Evolutionary conservation across 1,140 invertebrate species (phyloP), one percentile per base, ranked within the genome.

Genomic region (Augochlora pura): DNA sequence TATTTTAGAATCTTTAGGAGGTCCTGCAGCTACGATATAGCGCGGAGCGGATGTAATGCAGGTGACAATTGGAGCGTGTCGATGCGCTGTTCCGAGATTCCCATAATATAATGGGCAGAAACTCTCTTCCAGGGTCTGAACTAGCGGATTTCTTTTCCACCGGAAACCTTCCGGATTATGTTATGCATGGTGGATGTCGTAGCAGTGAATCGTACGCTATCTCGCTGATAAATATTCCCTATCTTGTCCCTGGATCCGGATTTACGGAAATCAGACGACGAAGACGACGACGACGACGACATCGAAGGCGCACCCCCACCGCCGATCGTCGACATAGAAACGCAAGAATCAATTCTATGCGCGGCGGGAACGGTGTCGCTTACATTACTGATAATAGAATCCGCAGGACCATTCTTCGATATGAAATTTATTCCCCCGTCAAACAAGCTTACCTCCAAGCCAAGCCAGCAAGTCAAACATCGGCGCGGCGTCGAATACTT

Each of bases 31-130:
- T 72, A 65, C 74, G 65, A 52, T 66, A 52, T 65, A 80, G 69
- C 68, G 57, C 38, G 18, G 42, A 27, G 65, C 62, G 39, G 63
- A 62, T 52, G 78, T 86, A 83, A 87, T 87, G 80, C 79, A 81
- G 66, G 74, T 84, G 84, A 88, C 88, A 89, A 89, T 88, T 88
- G 85, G 82, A 87, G 84, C 82, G 80, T 88, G 77, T 77, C 87
- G 79, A 88, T 87, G 66, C 80, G 27, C 66, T 77, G 60, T 81
- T 69, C 70, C 64, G 21, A 79, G 81, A 86, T 88, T 84, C 80
- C 81, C 82, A 77, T 89, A 86, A 87, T 86, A 84, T 80, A 87
- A 88, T 83, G 70, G 86, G 77, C 66, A 76, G 77, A 77, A 82
- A 66, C 78, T 62, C 66, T 63, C 62, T 25, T 54, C 46, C 60